Base-by-base conservation (phyloP, 2,113 vertebrate genomes). In the Sapayoa aenigma region DNA sequence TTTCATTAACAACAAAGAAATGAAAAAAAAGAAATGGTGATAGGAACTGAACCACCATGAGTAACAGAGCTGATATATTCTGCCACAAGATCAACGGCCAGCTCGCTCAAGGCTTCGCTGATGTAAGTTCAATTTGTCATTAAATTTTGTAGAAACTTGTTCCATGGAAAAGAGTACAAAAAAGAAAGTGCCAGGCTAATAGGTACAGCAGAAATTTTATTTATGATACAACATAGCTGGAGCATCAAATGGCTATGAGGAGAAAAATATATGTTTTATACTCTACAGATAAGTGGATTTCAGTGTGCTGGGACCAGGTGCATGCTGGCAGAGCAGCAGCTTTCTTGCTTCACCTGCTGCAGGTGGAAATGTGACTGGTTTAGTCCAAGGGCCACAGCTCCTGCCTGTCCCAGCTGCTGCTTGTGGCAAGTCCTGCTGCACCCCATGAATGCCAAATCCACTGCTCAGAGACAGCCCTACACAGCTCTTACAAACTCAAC, bases 331-430 rank as follows among this genome's bases (percentile, higher is more conserved):
- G 44, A 15, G 0, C 9, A 17, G 58, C 68, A 58, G n/a, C 12
- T 75, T 63, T 56, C 44, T 27, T 11, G 2, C 55, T 84, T 23
- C 39, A 6, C 30, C 62, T 58, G 68, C 7, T 78, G 71, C 5
- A 9, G 63, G 30, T 52, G 42, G 20, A 47, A 69, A 28, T 2
- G 30, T 4, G 20, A 12, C 25, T 6, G 30, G 9, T 15, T 37
- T 9, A 56, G 46, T 2, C 19, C 46, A 20, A 7, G 22, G 12
- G 30, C 50, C 5, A 5, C 1, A 0, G 0, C 17, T 18, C 53
- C 80, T 58, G 50, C 56, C 46, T 35, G 5, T 8, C 17, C 52
- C 63, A 18, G 7, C 17, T 6, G 10, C 1, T 1, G 18, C 17
- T 1, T 66, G 17, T 0, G 21, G 39, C 9, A 33, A 67, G 41